A percentile compares a stretch with the other conserved stretches of the same genome.
phyloP scores from a whole-genome alignment of 2,888 invertebrate species.

The Dasypogon diadema region DNA sequence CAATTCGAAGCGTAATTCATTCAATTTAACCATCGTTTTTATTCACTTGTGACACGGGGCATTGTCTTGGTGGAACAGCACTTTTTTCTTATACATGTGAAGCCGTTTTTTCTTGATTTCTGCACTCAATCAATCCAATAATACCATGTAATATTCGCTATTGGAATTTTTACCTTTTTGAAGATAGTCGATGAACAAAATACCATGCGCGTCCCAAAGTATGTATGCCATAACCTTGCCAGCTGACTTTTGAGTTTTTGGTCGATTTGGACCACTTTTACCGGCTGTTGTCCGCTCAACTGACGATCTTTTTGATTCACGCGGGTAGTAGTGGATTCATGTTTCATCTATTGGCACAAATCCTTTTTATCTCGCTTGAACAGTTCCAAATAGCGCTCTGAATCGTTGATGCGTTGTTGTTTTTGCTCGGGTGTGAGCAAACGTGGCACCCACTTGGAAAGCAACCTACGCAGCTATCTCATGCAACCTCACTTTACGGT shows the following conservation, averaged over 20 bases:
- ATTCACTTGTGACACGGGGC: neutral
- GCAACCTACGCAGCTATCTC: constrained; percentile 48
- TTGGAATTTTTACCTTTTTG: constrained; percentile 61
- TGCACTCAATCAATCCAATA: constrained; percentile 43
- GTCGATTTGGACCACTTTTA: constrained; percentile 57
- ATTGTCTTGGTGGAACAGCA: constrained; percentile 51
- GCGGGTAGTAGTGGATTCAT: constrained; percentile 62
- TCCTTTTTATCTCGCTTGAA: constrained; percentile 61
- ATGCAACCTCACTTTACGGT: constrained; percentile 53
- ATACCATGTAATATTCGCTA: constrained; percentile 42
- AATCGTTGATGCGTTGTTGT: neutral
- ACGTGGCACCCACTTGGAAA: neutral
- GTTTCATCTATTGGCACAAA: constrained; percentile 64
- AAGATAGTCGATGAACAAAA: constrained; percentile 61
- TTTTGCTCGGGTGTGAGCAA: neutral
- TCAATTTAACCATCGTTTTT: constrained; percentile 13
- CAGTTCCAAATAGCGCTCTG: constrained; percentile 60
- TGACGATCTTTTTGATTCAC: constrained; percentile 60
- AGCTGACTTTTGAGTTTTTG: constrained; percentile 58
- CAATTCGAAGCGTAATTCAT: constrained; percentile 32
- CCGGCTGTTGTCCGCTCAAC: constrained; percentile 52
- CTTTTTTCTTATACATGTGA: constrained; percentile 58
- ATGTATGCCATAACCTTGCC: constrained; percentile 61
- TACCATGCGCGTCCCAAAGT: constrained; percentile 61
- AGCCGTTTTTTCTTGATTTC: constrained; percentile 59